Conservation (phyloP, 2,113 vertebrate species). For the Misgurnus anguillicaudatus region DNA sequence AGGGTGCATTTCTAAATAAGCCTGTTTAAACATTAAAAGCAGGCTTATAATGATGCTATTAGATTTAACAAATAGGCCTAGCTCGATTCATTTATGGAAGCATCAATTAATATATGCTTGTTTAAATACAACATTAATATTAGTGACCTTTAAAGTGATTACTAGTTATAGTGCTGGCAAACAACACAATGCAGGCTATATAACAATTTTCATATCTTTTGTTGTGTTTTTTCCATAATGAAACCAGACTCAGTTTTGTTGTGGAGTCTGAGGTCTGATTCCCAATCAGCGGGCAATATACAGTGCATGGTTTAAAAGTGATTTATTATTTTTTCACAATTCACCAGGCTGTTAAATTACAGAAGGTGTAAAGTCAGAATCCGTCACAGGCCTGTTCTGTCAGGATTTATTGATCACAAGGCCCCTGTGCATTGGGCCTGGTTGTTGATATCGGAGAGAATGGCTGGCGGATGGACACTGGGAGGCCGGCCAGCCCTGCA, state of each 20-base stretch:
- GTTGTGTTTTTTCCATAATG: background rate
- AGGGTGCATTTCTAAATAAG: background rate
- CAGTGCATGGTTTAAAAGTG: no score
- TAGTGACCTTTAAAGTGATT: no score
- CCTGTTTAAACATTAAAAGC: background rate
- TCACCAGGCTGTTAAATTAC: background rate
- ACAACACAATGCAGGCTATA: no score
- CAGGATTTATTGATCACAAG: background rate
- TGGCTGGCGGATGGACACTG: slow-evolving; percentile 53
- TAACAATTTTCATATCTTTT: no score
- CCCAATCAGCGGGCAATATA: background rate
- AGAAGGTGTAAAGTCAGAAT: slow-evolving; percentile 1
- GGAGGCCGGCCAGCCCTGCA: slow-evolving; percentile 75
- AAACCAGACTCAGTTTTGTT: background rate
- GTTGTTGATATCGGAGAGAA: slow-evolving; percentile 13
- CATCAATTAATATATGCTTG: background rate
- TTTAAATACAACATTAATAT: background rate
- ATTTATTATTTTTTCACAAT: no score
- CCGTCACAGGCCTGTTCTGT: background rate
- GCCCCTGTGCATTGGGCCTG: background rate
- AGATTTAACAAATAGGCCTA: background rate
- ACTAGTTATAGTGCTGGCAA: no score
- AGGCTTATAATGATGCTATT: background rate
- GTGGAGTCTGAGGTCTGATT: background rate
- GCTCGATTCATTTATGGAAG: background rate